A percentile compares a stretch with the other conserved stretches of the same genome.
These are phyloP conservation scores for Branchellion lobata DNA, from an alignment of 2,888 invertebrate genomes.

Conservation along the genomic window DNA sequence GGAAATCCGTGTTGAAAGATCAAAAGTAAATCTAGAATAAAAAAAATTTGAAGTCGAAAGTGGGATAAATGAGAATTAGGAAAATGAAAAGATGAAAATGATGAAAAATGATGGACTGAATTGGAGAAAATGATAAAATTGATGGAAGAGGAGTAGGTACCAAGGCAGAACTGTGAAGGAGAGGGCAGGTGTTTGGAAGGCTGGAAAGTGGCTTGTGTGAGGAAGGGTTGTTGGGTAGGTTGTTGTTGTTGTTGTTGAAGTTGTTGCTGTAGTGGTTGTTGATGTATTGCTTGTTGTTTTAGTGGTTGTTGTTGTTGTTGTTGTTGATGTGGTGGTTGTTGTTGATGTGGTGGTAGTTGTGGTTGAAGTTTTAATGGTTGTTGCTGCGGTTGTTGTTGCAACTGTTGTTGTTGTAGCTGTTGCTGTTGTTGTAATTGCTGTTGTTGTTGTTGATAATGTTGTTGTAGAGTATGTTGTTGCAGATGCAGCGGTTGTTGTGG, in stretches of 20 bases:
- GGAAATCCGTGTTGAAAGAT: no score
- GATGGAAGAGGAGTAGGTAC: neutral
- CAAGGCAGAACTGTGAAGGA: conserved; percentile 25
- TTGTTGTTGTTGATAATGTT: neutral
- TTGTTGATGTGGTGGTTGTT: neutral
- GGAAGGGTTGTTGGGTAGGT: neutral
- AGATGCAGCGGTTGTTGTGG: neutral
- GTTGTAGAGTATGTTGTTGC: neutral
- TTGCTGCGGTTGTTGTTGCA: neutral
- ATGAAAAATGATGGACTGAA: no score
- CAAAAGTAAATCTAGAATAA: no score
- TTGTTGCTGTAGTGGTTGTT: neutral
- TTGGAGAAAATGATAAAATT: no score
- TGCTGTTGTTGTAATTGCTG: neutral
- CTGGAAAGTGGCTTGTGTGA: neutral
- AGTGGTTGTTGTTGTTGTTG: neutral
- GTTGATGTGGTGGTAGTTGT: neutral
- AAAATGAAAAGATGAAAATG: no score
- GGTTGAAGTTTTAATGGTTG: neutral
- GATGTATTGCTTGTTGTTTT: neutral
- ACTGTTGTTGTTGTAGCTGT: neutral
- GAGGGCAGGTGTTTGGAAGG: conserved; percentile 2
- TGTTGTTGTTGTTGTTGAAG: neutral
- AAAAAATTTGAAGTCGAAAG: no score
- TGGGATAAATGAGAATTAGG: no score